Evolutionary conservation across 2,888 invertebrate genomes (phyloP), one percentile per base, ranked within the genome.

Genomic region (Camponotus fellah): DNA sequence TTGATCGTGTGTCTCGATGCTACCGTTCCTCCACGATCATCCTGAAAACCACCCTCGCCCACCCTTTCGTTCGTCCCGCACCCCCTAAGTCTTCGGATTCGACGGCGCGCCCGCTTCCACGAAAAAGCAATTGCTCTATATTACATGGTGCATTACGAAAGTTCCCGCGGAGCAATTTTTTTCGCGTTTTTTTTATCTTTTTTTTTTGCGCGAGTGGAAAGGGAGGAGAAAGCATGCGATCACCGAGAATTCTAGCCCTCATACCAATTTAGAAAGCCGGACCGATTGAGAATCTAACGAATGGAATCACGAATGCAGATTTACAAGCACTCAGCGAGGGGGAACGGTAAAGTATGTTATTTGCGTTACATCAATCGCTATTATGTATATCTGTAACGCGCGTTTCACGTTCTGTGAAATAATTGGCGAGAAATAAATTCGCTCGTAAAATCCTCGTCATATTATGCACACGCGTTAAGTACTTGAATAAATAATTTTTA

Each of bases 1-100:
- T 83, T 82, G 85, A 88, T 88, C 85, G 87, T 88, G 79, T 60
- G 71, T 88, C 79, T 71, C 85, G 49, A 86, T 82, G 72, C 62
- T 81, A 32, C 62, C 46, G 12, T 8, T n/a, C 26, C 43, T 40
- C n/a, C 34, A 66, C 26, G 53, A 26, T 68, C 32, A 32, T 32
- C 14, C 40, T 32, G 34, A 34, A 34, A 53, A 69, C 49, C 49
- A 21, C 32, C 69, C 26, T 17, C 17, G 3, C 17, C 10, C 12
- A 3, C 49, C 49, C 49, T 49, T 53, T n/a, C 8, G 0, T 53
- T 2, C n/a, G n/a, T n/a, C 49, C 49, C 49, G 49, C 49, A n/a
- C 3, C 37, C 26, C 17, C 53, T 26, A 14, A 53, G 3, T 49
- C 9, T 53, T 4, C 46, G 43, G 43, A 43, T 43, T 62, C 34